Evolutionary conservation across 2,113 vertebrate genomes (phyloP), one percentile per base, ranked within the genome.

Genomic region (Collichthys lucidus): DNA sequence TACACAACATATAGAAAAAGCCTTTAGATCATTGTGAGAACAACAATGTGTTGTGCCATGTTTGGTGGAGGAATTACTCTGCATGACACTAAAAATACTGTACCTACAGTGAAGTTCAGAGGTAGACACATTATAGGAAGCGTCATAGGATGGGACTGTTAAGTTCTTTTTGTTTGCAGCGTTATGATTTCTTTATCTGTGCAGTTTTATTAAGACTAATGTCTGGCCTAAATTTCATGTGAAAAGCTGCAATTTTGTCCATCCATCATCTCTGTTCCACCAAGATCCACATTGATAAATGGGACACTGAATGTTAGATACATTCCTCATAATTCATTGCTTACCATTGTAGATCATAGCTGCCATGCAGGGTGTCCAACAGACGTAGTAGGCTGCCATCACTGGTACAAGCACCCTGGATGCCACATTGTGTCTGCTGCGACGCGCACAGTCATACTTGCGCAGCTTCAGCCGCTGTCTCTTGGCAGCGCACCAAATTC

Each of bases 281-380:
- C 31, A 44, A 26, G 15, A 29, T 64, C 7, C 73, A 29, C 35
- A 5, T 14, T 65, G 17, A 74, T 17, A 19, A 35, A 31, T 29
- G 1, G 19, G 14, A 0, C 11, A 6, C 42, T 20, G 11, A 26
- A 24, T 60, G 24, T 46, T 12, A 16, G 17, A 1, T 53, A 4
- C 47, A 68, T 75, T 47, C 31, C 14, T 9, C 15, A 12, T 5
- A 5, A 50, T 19, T 17, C 7, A n/a, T 74, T 49, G 26, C 95
- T 94, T 83, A 96, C 96, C 95, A 65, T 95, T 96, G 90, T 96
- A 96, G 66, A 97, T 92, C 88, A 97, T 95, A 40, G 93, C 92
- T 8, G 90, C 90, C 84, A 96, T 95, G 87, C 96, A 97, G 49
- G 96, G 96, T 0, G 93, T 95, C 96, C 96, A 97, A 49, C 96